Evolutionary conservation across 2,113 vertebrate genomes (phyloP).

Genomic region (Odontophorus gujanensis): DNA sequence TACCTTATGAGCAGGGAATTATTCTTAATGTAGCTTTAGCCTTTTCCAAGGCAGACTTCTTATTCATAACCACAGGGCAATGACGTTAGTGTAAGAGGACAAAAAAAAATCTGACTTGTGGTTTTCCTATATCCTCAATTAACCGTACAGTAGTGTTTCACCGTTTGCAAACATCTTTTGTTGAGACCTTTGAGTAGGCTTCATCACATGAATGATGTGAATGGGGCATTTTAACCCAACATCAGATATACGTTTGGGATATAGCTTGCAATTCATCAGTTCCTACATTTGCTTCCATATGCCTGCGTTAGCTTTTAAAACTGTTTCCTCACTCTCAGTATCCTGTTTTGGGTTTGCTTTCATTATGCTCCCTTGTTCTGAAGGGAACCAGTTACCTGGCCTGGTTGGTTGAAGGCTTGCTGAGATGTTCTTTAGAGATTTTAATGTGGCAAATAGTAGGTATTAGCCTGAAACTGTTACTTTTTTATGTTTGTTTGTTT

Average conservation of each 20-base stretch:
- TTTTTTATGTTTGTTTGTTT: fast-evolving
- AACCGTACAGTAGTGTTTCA: background rate
- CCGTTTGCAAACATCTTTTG: conserved; percentile 15
- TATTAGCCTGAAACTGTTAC: background rate
- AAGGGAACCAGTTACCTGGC: background rate
- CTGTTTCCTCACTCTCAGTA: conserved; percentile 3
- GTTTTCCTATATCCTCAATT: background rate
- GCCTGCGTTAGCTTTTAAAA: conserved; percentile 11
- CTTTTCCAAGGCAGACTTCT: background rate
- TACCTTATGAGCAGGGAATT: background rate
- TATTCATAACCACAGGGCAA: background rate
- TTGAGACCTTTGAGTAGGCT: conserved; percentile 24
- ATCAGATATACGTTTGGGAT: background rate
- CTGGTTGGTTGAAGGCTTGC: background rate
- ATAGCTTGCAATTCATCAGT: conserved; percentile 26
- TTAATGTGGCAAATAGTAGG: background rate
- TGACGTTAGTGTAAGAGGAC: background rate
- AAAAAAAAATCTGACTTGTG: background rate
- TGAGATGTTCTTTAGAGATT: background rate
- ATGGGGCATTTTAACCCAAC: conserved; percentile 25
- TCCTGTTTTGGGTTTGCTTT: background rate
- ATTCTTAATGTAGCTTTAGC: background rate
- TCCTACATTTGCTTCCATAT: background rate
- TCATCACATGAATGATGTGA: conserved; percentile 17
- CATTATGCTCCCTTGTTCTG: background rate